These are phyloP conservation scores for Scaptodrosophila lebanonensis DNA, from an alignment of 1,140 invertebrate species.

Conservation along the genomic window DNA sequence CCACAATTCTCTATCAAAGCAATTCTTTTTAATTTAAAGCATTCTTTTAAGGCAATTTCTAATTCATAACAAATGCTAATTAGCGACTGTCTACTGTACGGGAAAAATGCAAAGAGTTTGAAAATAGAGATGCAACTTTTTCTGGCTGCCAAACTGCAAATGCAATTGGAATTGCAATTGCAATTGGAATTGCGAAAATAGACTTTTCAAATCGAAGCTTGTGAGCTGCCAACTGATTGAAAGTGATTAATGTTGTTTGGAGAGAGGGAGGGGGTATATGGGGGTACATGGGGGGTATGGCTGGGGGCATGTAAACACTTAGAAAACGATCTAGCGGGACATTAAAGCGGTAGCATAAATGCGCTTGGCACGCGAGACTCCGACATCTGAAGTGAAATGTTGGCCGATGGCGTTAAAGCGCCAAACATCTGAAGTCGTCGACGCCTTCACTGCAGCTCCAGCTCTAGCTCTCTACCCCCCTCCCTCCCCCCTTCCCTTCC, in stretches of 20 bases:
- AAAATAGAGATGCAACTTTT: too few relatives aligned
- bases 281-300: too few relatives aligned
- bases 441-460: neutral
- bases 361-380: constrained; percentile 18
- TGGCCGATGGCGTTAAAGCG: constrained; percentile 30
- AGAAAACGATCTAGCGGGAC: too few relatives aligned
- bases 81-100: too few relatives aligned
- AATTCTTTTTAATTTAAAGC: too few relatives aligned
- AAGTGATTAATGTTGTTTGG: constrained; percentile 45
- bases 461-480: neutral
- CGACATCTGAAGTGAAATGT: constrained; percentile 22
- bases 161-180: neutral
- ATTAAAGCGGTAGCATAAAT: constrained; percentile 28
- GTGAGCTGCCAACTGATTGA: constrained; percentile 28
- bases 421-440: constrained; percentile 28
- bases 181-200: neutral
- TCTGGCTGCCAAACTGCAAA: too few relatives aligned
- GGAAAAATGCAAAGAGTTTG: too few relatives aligned
- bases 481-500: constrained; percentile 21
- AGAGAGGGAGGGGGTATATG: neutral
- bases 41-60: too few relatives aligned
- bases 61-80: too few relatives aligned
- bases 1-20: too few relatives aligned
- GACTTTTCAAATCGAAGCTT: too few relatives aligned
- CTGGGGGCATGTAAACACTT: neutral